A percentile compares a stretch with the other conserved stretches of the same genome.
Conservation (phyloP, 2,113 vertebrate species). For the Ceyx melanurus region DNA sequence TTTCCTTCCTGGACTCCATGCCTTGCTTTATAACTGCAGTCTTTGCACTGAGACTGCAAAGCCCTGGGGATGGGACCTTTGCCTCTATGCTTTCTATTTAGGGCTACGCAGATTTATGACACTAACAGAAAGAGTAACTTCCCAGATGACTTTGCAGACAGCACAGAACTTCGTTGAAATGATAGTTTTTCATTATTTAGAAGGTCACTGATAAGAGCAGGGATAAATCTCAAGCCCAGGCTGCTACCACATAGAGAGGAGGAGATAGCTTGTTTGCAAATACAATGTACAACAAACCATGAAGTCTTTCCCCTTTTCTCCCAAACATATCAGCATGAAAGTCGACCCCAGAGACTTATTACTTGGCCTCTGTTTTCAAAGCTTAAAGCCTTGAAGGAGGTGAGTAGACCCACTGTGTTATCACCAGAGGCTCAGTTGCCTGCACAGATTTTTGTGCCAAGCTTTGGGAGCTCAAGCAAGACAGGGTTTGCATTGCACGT, state of each 20-base stretch:
- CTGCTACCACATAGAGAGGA: background rate
- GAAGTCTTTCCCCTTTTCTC: background rate
- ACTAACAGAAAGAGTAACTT: slow-evolving; percentile 30
- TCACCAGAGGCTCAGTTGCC: background rate
- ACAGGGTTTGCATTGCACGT: rapidly evolving
- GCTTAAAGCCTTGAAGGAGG: background rate
- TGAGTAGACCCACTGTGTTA: background rate
- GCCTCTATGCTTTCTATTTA: slow-evolving; percentile 37
- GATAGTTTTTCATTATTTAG: slow-evolving; percentile 3
- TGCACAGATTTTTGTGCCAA: background rate
- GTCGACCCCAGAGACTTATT: background rate
- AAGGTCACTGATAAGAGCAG: background rate
- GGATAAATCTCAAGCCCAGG: background rate
- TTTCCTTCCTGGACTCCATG: background rate
- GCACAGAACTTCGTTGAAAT: background rate
- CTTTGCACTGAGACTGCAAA: slow-evolving; percentile 12
- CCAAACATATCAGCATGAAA: background rate
- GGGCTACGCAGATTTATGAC: slow-evolving; percentile 7
- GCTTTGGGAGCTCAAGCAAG: background rate
- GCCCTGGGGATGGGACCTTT: slow-evolving; percentile 20
- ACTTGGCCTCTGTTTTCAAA: background rate
- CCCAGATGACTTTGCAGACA: slow-evolving; percentile 21
- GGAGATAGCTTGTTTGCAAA: background rate
- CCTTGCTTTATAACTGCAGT: slow-evolving; percentile 1
- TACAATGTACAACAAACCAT: background rate